A percentile compares a stretch with the other conserved stretches of the same genome.
Evolutionary conservation across 1,140 invertebrate genomes (phyloP).

Genomic region (Atta cephalotes): DNA sequence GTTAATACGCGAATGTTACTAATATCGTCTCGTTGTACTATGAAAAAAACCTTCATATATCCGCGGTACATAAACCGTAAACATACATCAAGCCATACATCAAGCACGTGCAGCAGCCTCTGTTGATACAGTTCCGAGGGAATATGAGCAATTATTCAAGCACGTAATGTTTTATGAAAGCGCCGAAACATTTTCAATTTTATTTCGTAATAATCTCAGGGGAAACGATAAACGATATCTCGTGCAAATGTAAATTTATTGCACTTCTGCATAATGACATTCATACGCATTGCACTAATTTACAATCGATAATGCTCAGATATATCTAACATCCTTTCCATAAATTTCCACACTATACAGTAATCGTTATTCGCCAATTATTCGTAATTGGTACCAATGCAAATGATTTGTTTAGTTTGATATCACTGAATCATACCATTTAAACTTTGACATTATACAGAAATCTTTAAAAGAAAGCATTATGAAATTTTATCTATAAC

Average conservation of each 20-base stretch:
- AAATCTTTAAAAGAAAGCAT: background rate
- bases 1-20: constrained; percentile 21
- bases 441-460: background rate
- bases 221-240: constrained; percentile 44
- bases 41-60: constrained; percentile 20
- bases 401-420: constrained; percentile 15
- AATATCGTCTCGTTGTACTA: constrained; percentile 17
- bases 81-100: constrained; percentile 11
- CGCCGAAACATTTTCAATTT: constrained; percentile 60
- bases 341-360: background rate
- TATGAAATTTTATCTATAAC: background rate
- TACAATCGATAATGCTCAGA: constrained; percentile 1
- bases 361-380: background rate
- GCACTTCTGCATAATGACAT: constrained; percentile 7
- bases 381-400: constrained; percentile 1
- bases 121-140: constrained; percentile 13
- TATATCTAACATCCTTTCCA: background rate
- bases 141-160: constrained; percentile 54
- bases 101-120: constrained; percentile 15
- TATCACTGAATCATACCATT: background rate
- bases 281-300: constrained; percentile 36
- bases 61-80: background rate
- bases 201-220: constrained; percentile 44
- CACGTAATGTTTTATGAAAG: constrained; percentile 35
- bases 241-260: constrained; percentile 49